Evolutionary conservation across 2,113 vertebrate species (phyloP).

Genomic region (Lophius piscatorius): DNA sequence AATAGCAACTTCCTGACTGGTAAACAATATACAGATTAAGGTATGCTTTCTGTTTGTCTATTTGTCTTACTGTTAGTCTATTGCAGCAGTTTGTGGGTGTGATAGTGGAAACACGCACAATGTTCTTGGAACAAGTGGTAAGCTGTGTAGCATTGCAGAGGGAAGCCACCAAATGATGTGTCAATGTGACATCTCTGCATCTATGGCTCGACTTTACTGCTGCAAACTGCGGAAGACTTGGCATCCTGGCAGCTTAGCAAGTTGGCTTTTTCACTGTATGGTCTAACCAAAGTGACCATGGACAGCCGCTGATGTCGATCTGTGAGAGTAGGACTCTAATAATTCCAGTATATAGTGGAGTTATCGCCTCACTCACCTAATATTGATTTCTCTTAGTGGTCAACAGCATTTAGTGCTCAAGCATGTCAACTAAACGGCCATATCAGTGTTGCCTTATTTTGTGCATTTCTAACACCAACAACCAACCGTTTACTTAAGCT

Average conservation of each 20-base stretch:
- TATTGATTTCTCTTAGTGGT: slow-evolving; percentile 24
- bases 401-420: slow-evolving; percentile 29
- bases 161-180: slow-evolving; percentile 39
- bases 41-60: neutral
- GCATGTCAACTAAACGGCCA: slow-evolving; percentile 8
- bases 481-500: neutral
- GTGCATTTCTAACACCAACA: neutral
- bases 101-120: slow-evolving; percentile 43
- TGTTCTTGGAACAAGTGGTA: slow-evolving; percentile 30
- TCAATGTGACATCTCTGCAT: slow-evolving; percentile 37
- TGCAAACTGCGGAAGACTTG: too few species aligned
- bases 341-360: slow-evolving; percentile 12
- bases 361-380: slow-evolving; percentile 7
- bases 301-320: slow-evolving; percentile 26
- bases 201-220: slow-evolving; percentile 6
- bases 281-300: slow-evolving; percentile 3
- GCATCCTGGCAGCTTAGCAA: slow-evolving; percentile 27
- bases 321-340: slow-evolving; percentile 17
- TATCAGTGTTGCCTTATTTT: too few species aligned
- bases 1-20: slow-evolving; percentile 40
- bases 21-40: slow-evolving; percentile 14
- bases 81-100: slow-evolving; percentile 53
- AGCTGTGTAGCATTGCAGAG: slow-evolving; percentile 20
- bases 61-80: slow-evolving; percentile 7
- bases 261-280: slow-evolving; percentile 12